These are phyloP conservation scores for Caradrina kadenii DNA, from an alignment of 2,888 invertebrate genomes.

Conservation along the genomic window DNA sequence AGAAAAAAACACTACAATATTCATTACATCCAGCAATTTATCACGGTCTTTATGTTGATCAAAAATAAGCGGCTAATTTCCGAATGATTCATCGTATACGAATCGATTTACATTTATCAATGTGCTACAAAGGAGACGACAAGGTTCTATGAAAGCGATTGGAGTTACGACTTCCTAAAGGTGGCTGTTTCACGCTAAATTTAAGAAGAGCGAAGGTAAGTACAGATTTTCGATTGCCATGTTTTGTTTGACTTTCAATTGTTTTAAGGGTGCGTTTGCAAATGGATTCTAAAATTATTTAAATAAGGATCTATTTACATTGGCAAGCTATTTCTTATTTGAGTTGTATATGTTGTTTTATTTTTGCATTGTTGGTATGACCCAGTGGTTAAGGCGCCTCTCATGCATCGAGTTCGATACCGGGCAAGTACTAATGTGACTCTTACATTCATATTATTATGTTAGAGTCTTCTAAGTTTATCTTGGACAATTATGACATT, in stretches of 20 bases:
- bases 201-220: conserved; percentile 54
- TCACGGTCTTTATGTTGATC: conserved; percentile 45
- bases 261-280: background rate
- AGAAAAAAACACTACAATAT: conserved; percentile 39
- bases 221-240: background rate
- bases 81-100: conserved; percentile 52
- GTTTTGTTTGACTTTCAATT: conserved; percentile 14
- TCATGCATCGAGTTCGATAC: too few species aligned
- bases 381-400: too few species aligned
- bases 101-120: conserved; percentile 62
- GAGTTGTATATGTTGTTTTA: background rate
- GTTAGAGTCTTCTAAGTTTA: too few species aligned
- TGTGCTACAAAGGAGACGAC: conserved; percentile 41
- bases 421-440: too few species aligned
- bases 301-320: background rate
- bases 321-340: too few species aligned
- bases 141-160: conserved; percentile 29
- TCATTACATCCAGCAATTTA: conserved; percentile 41
- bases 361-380: background rate
- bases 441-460: too few species aligned
- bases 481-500: too few species aligned
- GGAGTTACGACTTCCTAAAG: conserved; percentile 14
- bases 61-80: conserved; percentile 57
- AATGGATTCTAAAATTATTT: background rate
- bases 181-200: conserved; percentile 27